Percentiles rank a stretch among this genome's conserved stretches.
Evolutionary conservation across 2,888 invertebrate genomes (phyloP).

Genomic region (Esperia sulphurella): DNA sequence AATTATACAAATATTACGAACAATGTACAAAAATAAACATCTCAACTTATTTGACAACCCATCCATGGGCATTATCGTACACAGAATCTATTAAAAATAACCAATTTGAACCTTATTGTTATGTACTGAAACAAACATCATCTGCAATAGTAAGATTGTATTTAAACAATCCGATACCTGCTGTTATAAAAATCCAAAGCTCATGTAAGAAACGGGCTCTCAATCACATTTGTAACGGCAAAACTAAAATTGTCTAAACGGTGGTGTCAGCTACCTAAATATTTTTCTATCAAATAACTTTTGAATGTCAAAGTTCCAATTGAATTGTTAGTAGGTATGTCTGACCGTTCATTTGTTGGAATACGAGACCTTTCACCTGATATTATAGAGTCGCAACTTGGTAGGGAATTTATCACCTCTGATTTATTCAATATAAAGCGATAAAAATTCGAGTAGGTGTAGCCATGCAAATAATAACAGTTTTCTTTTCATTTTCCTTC

Average conservation of each 20-base stretch:
- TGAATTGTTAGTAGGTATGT: background rate
- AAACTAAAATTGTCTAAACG: background rate
- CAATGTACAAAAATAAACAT: slow-evolving; percentile 4
- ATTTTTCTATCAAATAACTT: background rate
- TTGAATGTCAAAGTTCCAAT: background rate
- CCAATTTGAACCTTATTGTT: background rate
- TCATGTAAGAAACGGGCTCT: background rate
- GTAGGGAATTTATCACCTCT: background rate
- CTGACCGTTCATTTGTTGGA: background rate
- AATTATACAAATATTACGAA: slow-evolving; percentile 2
- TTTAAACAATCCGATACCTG: background rate
- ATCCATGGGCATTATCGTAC: background rate
- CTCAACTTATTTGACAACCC: slow-evolving; percentile 3
- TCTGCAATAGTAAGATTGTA: background rate
- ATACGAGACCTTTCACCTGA: slow-evolving; percentile 1
- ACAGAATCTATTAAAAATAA: background rate
- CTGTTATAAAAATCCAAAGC: background rate
- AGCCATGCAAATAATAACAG: too few relatives aligned
- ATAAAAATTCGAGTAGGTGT: too few relatives aligned
- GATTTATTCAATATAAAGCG: too few relatives aligned
- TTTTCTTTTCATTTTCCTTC: too few relatives aligned
- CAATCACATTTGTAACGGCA: background rate
- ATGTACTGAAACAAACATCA: background rate
- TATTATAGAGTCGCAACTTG: background rate
- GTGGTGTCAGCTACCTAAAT: background rate